A percentile compares a stretch with the other conserved stretches of the same genome.
Evolutionary conservation across 2,797 vertebrate genomes (phyloP).

Genomic region (Alcedo atthis): DNA sequence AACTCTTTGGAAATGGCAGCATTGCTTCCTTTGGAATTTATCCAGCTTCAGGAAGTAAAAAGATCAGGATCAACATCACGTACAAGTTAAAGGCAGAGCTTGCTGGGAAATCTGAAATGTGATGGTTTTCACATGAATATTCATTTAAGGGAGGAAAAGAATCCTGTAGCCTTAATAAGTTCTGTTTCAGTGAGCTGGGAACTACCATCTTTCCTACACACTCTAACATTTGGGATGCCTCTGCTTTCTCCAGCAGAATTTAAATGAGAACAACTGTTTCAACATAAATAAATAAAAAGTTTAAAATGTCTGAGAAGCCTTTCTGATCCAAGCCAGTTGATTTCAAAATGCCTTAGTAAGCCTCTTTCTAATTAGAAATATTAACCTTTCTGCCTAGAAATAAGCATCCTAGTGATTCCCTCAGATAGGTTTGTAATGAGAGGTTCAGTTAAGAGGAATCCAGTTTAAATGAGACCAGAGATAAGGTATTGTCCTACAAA

Average conservation of each 20-base stretch:
- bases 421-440: slow-evolving; percentile 4
- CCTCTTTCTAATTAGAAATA: slow-evolving; percentile 46
- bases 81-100: not conserved
- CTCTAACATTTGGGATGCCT: not conserved
- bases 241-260: slow-evolving; percentile 23
- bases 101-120: not conserved
- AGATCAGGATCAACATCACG: not conserved
- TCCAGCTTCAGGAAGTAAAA: not conserved
- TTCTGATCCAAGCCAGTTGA: slow-evolving; percentile 1
- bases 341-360: slow-evolving; percentile 27
- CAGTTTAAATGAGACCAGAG: slow-evolving; percentile 15
- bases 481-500: not conserved
- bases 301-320: slow-evolving; percentile 23
- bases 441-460: not conserved
- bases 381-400: slow-evolving; percentile 52
- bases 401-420: not conserved
- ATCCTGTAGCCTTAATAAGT: not conserved
- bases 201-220: not conserved
- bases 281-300: slow-evolving; percentile 49
- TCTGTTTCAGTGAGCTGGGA: slow-evolving; percentile 6
- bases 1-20: not conserved
- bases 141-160: slow-evolving; percentile 10
- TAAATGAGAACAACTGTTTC: slow-evolving; percentile 43
- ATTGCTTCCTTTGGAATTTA: not conserved
- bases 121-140: not conserved